Evolutionary conservation across 2,797 vertebrate species (phyloP), one percentile per base, ranked within the genome.

Genomic region (Salarias fasciatus): DNA sequence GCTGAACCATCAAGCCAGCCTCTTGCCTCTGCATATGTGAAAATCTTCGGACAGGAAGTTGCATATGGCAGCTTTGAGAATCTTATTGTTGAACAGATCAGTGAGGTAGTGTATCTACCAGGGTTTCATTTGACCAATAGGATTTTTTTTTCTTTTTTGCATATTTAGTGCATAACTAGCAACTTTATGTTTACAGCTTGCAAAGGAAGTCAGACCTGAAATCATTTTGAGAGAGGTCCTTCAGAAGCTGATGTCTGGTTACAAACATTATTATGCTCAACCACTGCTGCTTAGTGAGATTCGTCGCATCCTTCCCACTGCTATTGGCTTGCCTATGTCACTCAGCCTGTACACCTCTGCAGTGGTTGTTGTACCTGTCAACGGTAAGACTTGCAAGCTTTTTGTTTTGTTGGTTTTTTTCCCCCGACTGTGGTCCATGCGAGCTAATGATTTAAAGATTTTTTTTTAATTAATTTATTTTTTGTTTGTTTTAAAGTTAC

Each of bases 21-120:
- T 15, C 79, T 93, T 57, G 92, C 53, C 42, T 92, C 87, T 0
- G 28, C 80, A 15, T 92, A 92, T 54, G 1, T 94, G 54, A 97
- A 94, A 73, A 57, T 95, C 41, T 90, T 95, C 48, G 92, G 84
- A 77, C 93, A 97, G 77, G 94, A 95, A 77, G 2, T 95, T 31
- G 86, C 91, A 45, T 95, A 88, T 75, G 85, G 69, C 62, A 84
- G 53, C 67, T 41, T 94, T 8, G 88, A 94, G 84, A 93, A 92
- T 86, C 75, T 73, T 0, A 4, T 90, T n/a, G 82, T 94, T 35
- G 88, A 94, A 70, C 83, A 88, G 48, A 11, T 85, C 45, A 57
- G 91, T 51, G 77, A 93, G 92, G 95, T 95, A 88, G 1, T 9
- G 12, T 28, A 48, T 64, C 1, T 18, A 33, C 10, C 10, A 29